A percentile compares a stretch with the other conserved stretches of the same genome.
Conservation (phyloP, 2,797 vertebrate species). For the Todus mexicanus region DNA sequence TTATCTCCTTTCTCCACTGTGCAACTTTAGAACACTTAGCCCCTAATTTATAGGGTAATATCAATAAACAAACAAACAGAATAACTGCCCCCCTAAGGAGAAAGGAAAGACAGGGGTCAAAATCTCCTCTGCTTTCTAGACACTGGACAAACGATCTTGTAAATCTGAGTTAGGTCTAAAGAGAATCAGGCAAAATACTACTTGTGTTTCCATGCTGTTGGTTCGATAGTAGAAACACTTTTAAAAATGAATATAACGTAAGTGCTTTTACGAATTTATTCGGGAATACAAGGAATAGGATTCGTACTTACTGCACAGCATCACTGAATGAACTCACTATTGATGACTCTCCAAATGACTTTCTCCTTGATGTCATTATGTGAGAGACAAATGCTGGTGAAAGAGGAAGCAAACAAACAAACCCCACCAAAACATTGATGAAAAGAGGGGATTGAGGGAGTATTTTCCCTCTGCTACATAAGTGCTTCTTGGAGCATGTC, state of each 20-base stretch:
- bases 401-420: neutral
- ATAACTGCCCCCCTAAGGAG: neutral
- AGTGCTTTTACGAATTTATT: neutral
- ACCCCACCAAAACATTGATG: neutral
- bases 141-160: neutral
- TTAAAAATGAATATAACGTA: neutral
- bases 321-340: neutral
- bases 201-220: neutral
- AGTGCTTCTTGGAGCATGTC: neutral
- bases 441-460: neutral
- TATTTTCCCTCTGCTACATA: neutral
- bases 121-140: neutral
- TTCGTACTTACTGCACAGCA: neutral
- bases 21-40: slow-evolving; percentile 1
- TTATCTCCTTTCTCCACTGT: neutral
- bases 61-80: neutral
- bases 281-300: neutral
- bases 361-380: neutral
- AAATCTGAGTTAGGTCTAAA: neutral
- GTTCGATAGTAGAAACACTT: neutral
- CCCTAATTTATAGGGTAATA: neutral
- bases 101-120: neutral
- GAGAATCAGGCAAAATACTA: neutral
- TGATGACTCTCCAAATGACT: neutral
- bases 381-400: neutral